Evolutionary conservation across 2,113 vertebrate genomes (phyloP), one percentile per base, ranked within the genome.

Genomic region (Psophia crepitans): DNA sequence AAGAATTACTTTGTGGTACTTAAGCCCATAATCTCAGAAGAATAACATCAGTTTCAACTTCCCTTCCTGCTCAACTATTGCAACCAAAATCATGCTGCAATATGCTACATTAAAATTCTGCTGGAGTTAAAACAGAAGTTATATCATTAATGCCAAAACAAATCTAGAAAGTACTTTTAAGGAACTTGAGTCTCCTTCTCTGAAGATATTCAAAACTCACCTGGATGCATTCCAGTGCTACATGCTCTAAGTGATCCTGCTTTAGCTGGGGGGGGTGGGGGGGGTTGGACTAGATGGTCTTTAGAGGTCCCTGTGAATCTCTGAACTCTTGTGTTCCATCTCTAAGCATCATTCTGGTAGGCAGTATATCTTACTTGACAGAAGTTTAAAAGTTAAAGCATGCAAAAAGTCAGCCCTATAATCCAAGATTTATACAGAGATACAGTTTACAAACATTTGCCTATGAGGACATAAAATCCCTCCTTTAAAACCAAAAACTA

Each of bases 21-120:
- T 94, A 96, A 94, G 28, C 14, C 35, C 54, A 56, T 61, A 89
- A 90, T 84, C 58, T 83, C 80, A 92, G 33, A 77, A 81, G 85
- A 96, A 87, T 63, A 94, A 92, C 89, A 91, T 82, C 58, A 82
- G 71, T 95, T 96, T 96, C 91, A 69, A 93, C 54, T 79, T 89
- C 90, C 90, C 84, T 90, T 96, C 92, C 89, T 91, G 66, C 70
- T 97, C 63, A 73, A 79, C 66, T 85, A 91, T 60, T 95, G 86
- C 75, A 96, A 89, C 27, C 51, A 73, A 96, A 96, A 92, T 83
- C 77, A 87, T 65, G 61, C 39, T 93, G 87, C 51, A 84, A 87
- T 80, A 70, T 66, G 71, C 32, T 53, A 84, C 71, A 48, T 1
- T 37, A 71, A 84, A 78, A 75, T 64, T 71, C 39, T 46, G 39